These are phyloP conservation scores for Dendropsophus ebraccatus DNA, from an alignment of 2,113 vertebrate species.

Conservation along the genomic window DNA sequence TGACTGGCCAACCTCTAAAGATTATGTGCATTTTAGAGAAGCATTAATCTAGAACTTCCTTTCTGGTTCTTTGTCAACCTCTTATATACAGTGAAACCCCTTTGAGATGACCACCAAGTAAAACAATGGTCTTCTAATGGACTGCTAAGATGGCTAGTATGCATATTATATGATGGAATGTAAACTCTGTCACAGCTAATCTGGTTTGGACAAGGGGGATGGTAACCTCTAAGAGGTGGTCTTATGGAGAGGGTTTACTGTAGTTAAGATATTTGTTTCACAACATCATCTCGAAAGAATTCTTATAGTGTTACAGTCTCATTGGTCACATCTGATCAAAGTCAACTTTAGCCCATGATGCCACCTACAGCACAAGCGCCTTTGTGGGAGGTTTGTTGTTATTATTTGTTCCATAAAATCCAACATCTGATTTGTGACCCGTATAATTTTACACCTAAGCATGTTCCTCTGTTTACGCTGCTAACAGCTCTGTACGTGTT, in stretches of 20 bases:
- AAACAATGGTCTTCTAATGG: not conserved
- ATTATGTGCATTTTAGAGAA: too few species aligned
- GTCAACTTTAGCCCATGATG: not conserved
- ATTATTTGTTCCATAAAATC: constrained; percentile 58
- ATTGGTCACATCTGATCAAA: not conserved
- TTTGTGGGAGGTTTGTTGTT: constrained; percentile 61
- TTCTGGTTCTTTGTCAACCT: too few species aligned
- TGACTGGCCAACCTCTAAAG: too few species aligned
- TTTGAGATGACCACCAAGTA: too few species aligned
- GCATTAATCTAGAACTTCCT: too few species aligned
- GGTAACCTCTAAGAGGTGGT: too few species aligned
- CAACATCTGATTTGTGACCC: constrained; percentile 64
- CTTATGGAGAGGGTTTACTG: too few species aligned
- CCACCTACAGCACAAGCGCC: not conserved
- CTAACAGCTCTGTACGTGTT: constrained; percentile 66
- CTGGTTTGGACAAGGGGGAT: too few species aligned
- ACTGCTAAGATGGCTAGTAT: not conserved
- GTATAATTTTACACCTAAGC: constrained; percentile 68
- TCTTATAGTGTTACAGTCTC: not conserved
- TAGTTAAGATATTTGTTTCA: not conserved
- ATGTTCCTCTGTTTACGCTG: constrained; percentile 69
- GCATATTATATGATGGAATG: too few species aligned
- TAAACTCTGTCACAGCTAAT: too few species aligned
- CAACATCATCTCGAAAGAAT: not conserved
- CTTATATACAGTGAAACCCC: too few species aligned